phyloP scores from a whole-genome alignment of 2,113 vertebrate genomes.

The Bothrops jararaca region DNA sequence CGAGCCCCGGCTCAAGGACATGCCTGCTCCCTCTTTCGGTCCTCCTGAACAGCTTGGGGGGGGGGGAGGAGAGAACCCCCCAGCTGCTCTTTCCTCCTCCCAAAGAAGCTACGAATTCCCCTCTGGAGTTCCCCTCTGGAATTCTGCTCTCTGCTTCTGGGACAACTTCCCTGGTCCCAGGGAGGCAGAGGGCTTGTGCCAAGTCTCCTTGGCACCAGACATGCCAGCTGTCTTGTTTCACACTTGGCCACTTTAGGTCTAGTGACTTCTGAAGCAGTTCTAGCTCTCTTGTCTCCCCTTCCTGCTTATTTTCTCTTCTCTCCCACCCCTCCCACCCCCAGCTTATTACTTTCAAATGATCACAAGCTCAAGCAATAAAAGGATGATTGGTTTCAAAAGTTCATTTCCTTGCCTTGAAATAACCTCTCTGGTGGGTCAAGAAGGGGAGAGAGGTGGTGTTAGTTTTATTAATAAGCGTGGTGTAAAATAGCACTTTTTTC shows the following conservation, averaged over 20 bases:
- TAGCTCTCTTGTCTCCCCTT: neutral
- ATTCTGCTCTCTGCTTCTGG: neutral
- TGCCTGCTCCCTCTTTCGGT: neutral
- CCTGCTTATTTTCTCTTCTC: too few species aligned
- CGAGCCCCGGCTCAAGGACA: too few species aligned
- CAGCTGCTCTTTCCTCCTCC: too few species aligned
- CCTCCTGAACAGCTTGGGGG: neutral
- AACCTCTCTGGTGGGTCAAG: neutral
- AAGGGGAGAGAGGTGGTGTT: too few species aligned
- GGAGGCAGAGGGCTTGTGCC: neutral
- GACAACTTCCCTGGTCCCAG: too few species aligned
- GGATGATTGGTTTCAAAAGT: neutral
- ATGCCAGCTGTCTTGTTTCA: neutral
- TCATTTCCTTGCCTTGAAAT: neutral
- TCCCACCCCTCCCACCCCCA: fast-evolving
- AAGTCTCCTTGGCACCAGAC: neutral
- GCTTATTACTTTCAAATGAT: neutral
- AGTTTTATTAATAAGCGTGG: too few species aligned
- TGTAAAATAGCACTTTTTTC: neutral
- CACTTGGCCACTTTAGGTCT: too few species aligned
- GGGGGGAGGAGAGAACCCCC: too few species aligned
- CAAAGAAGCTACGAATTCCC: too few species aligned
- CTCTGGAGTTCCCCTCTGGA: neutral
- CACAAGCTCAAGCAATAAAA: neutral
- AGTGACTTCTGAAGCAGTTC: neutral